Conservation (phyloP, 2,797 vertebrate species). For the Spatula versicolor region DNA sequence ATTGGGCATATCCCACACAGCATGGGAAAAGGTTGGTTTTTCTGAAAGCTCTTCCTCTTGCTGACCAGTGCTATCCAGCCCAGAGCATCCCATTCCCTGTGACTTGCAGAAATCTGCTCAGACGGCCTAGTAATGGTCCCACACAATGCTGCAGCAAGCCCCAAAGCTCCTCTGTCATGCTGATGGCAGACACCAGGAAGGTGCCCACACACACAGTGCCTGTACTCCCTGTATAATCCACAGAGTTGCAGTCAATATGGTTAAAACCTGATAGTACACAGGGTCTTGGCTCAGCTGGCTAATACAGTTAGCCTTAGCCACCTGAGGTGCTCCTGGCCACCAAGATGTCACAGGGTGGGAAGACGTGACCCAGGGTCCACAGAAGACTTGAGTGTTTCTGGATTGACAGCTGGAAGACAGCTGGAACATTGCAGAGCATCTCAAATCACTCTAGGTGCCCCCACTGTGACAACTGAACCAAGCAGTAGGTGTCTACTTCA, state of each 20-base stretch:
- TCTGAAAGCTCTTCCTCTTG: neutral
- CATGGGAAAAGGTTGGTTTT: neutral
- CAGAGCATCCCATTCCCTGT: neutral
- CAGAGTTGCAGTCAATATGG: neutral
- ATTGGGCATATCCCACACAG: accelerated
- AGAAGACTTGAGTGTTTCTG: neutral
- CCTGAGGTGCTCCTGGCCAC: neutral
- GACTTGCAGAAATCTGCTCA: neutral
- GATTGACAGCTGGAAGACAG: neutral
- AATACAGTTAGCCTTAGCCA: neutral
- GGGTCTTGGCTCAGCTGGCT: neutral
- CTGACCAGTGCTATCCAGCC: neutral
- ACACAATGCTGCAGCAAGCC: neutral
- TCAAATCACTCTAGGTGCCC: neutral
- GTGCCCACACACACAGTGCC: neutral
- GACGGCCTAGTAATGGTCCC: neutral
- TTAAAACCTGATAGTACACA: neutral
- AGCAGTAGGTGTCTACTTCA: neutral
- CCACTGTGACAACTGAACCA: neutral
- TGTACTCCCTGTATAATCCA: neutral
- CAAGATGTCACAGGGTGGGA: neutral
- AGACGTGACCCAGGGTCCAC: neutral
- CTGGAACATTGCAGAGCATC: neutral
- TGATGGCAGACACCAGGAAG: neutral
- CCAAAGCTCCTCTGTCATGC: neutral